Evolutionary conservation across 2,888 invertebrate genomes (phyloP), one percentile per base, ranked within the genome.

Genomic region (Agrenia bidenticulata): DNA sequence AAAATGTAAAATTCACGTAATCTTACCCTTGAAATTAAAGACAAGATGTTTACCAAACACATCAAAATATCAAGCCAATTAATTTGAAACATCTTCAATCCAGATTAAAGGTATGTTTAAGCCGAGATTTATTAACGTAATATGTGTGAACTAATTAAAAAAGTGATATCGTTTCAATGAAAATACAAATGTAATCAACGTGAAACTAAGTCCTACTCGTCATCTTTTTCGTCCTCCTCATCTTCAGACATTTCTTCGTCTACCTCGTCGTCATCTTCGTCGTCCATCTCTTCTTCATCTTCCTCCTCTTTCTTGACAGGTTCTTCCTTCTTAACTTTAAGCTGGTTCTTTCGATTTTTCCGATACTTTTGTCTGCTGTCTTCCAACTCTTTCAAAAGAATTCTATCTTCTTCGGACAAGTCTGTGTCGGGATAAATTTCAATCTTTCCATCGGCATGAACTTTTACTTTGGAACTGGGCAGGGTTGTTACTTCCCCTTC

Each of bases 401-500:
- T 17, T 50, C 42, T 5, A 55, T 67, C 60, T n/a, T 67, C 53
- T 37, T 62, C 61, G 23, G 65, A 63, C 26, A 58, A 53, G 2
- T 49, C 50, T 26, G 66, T 67, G 1, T 39, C 23, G 42, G 65
- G 63, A 1, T 39, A 5, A 2, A 73, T 58, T 50, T 61, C 64
- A 55, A 73, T 73, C 17, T 61, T 17, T 42, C 75, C 75, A 24
- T 57, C 45, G 9, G 71, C 61, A 45, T 57, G 62, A 27, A 75
- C 55, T 39, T 59, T 69, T 39, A 73, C 66, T 15, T 64, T 53
- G 32, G 67, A 66, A 11, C 72, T 70, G 2, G 64, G 45, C 37
- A 64, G 64, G 0, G 75, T 75, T 11, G 72, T 61, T 23, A 75
- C 45, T 53, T 75, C 75, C 2, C 56, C 75, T 32, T 60, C 67